Evolutionary conservation across 2,113 vertebrate genomes (phyloP).

Genomic region (Megatriorchis doriae): DNA sequence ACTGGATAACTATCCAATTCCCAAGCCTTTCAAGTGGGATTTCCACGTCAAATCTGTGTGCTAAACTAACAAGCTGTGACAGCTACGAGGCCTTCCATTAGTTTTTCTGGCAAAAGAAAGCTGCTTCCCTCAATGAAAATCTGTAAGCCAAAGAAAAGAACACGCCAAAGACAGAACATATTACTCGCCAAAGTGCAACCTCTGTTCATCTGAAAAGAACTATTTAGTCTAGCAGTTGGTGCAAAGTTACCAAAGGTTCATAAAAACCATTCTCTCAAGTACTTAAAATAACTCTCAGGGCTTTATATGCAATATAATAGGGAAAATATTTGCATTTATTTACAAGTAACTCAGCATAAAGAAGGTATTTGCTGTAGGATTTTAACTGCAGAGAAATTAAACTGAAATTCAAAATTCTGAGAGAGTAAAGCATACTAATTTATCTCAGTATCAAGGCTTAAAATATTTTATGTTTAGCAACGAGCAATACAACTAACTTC

Average conservation of each 20-base stretch:
- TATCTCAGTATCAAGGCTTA: background rate
- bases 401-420: background rate
- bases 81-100: background rate
- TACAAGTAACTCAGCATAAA: background rate
- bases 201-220: background rate
- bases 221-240: background rate
- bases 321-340: background rate
- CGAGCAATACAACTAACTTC: background rate
- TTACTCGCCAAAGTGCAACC: background rate
- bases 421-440: background rate
- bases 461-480: background rate
- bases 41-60: background rate
- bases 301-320: background rate
- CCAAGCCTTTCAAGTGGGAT: background rate
- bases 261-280: background rate
- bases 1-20: background rate
- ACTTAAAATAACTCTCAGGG: background rate
- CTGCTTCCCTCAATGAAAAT: background rate
- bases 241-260: background rate
- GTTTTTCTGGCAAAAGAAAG: background rate
- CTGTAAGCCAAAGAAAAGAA: background rate
- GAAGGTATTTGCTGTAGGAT: background rate
- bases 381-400: background rate
- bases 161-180: rapidly evolving
- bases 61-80: background rate